These are phyloP conservation scores for Chelmon rostratus DNA, from an alignment of 2,797 vertebrate species.

Conservation along the genomic window DNA sequence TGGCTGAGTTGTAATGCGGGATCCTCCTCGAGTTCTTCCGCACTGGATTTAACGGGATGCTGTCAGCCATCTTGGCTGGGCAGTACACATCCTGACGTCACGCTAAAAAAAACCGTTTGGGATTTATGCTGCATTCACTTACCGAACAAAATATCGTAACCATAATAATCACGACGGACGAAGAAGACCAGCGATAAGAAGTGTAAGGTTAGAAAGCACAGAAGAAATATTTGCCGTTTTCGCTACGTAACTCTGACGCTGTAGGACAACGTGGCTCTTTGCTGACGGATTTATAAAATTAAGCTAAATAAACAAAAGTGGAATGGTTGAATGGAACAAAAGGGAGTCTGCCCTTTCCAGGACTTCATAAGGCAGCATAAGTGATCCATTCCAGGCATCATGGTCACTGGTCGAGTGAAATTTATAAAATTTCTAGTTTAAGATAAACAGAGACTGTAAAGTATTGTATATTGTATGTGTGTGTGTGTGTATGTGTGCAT, in stretches of 20 bases:
- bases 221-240: accelerated
- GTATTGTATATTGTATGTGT: too few relatives aligned
- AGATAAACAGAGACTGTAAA: background rate
- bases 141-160: background rate
- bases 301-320: background rate
- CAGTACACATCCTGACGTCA: conserved; percentile 71
- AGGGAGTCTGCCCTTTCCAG: accelerated
- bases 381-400: background rate
- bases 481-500: too few relatives aligned
- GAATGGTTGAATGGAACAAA: background rate
- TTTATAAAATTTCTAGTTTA: background rate
- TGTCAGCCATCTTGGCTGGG: conserved; percentile 93
- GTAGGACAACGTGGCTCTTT: background rate
- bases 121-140: conserved; percentile 39
- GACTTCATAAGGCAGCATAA: background rate
- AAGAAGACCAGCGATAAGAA: accelerated
- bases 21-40: conserved; percentile 86
- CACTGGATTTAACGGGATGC: conserved; percentile 91
- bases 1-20: conserved; percentile 88
- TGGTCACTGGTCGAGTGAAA: background rate
- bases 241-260: accelerated
- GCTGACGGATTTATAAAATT: accelerated
- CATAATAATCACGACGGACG: accelerated
- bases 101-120: background rate
- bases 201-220: background rate